Evolutionary conservation across 2,888 invertebrate genomes (phyloP).

Genomic region (Napeogenes sylphis): DNA sequence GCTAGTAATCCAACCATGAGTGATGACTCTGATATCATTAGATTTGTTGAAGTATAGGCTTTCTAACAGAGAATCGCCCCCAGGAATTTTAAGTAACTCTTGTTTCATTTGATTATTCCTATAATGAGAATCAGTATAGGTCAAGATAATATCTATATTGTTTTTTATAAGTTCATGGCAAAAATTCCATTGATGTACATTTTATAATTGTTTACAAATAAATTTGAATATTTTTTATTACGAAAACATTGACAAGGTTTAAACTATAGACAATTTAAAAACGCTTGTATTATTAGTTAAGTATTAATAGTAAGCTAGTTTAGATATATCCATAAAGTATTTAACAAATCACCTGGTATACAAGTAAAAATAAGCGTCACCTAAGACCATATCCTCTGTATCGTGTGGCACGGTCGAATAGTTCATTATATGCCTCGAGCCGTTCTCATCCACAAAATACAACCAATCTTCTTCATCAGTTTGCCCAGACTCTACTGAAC

Average conservation of each 20-base stretch:
- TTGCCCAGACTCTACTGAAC: slow-evolving; percentile 39
- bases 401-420: slow-evolving; percentile 54
- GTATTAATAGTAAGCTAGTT: neutral
- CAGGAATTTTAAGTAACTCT: slow-evolving; percentile 48
- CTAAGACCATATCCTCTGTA: slow-evolving; percentile 45
- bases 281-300: too few species aligned
- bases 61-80: slow-evolving; percentile 36
- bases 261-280: too few species aligned
- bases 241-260: too few species aligned
- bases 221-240: too few species aligned
- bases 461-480: slow-evolving; percentile 69
- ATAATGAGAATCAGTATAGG: neutral
- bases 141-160: neutral
- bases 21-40: slow-evolving; percentile 67
- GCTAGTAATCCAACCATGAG: slow-evolving; percentile 75
- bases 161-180: too few species aligned
- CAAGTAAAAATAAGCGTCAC: slow-evolving; percentile 66
- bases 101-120: slow-evolving; percentile 43
- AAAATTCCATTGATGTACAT: too few species aligned
- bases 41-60: slow-evolving; percentile 59
- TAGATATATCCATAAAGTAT: neutral
- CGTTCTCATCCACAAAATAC: slow-evolving; percentile 65
- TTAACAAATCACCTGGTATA: slow-evolving; percentile 57
- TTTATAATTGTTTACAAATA: too few species aligned
- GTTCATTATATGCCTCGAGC: slow-evolving; percentile 55